phyloP scores from a whole-genome alignment of 2,797 vertebrate species.

The Gymnopithys bicolor region DNA sequence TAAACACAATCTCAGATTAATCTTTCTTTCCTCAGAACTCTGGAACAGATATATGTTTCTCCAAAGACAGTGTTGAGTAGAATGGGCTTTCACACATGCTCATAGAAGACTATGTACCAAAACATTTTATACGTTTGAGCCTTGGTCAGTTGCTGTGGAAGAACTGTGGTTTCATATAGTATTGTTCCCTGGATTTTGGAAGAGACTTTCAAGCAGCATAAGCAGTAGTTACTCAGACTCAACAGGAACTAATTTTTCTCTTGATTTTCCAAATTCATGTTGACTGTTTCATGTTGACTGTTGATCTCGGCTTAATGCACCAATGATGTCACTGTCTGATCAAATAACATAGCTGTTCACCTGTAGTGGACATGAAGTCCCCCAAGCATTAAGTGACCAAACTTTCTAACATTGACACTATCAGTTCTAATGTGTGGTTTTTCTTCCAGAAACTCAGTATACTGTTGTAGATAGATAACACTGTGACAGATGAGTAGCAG shows the following conservation, averaged over 20 bases:
- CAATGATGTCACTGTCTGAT: background rate
- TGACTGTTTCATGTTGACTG: background rate
- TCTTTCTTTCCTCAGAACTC: background rate
- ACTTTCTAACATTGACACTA: background rate
- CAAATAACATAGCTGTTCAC: background rate
- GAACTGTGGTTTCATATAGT: background rate
- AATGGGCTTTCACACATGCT: background rate
- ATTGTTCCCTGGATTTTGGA: background rate
- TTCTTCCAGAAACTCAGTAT: background rate
- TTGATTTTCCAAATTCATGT: background rate
- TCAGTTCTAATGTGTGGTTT: background rate
- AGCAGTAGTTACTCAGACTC: background rate
- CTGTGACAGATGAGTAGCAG: conserved; percentile 26
- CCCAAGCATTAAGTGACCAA: background rate
- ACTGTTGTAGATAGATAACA: background rate
- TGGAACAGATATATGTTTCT: background rate
- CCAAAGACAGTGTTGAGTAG: background rate
- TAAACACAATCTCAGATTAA: background rate
- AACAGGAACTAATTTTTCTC: background rate
- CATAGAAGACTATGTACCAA: background rate
- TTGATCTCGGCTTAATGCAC: background rate
- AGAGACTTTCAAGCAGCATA: background rate
- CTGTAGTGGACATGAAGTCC: background rate
- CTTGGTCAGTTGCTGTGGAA: background rate
- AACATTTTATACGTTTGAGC: background rate